Evolutionary conservation across 2,888 invertebrate species (phyloP), one percentile per base, ranked within the genome.

Genomic region (Myopa testacea): DNA sequence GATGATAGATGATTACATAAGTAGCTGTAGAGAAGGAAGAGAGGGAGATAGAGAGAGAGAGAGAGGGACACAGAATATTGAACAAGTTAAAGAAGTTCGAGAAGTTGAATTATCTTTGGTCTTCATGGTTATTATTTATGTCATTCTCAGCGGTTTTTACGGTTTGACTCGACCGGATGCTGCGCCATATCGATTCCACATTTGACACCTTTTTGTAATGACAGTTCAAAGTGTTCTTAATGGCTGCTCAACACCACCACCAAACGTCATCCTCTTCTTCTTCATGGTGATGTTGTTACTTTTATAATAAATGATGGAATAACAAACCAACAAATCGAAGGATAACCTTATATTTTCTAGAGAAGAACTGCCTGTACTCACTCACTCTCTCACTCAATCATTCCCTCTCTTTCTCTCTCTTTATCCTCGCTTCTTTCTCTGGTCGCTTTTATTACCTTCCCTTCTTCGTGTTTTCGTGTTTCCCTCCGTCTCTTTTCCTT

Each of bases 61-160:
- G 19, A 19, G 62, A n/a, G 26, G 45, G 45, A 19, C 1, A 62
- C 58, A 2, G 26, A 26, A 26, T 62, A 1, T 5, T n/a, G 55
- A 3, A 50, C 10, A 50, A 50, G 50, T 50, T 50, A 14, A 50
- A 50, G 50, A 8, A 12, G 50, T 8, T 6, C 6, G 12, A 50
- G 50, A 50, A 50, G 14, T 55, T 55, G 55, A 16, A 4, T 55
- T n/a, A 4, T 55, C n/a, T 16, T 10, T 55, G 16, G 5, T 55
- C n/a, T 55, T 55, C 52, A 74, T 75, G 75, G 75, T 67, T 67
- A 75, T 75, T 68, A 55, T 60, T 26, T 50, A 26, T 75, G 75
- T 75, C 75, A 75, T 58, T 69, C 63, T 69, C 75, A 75, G 75
- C 68, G 75, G 69, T 68, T 69, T 75, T 75, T 69, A 68, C 37